These are phyloP conservation scores for Gobio occitaniae DNA, from an alignment of 2,797 vertebrate genomes.

Conservation along the genomic window DNA sequence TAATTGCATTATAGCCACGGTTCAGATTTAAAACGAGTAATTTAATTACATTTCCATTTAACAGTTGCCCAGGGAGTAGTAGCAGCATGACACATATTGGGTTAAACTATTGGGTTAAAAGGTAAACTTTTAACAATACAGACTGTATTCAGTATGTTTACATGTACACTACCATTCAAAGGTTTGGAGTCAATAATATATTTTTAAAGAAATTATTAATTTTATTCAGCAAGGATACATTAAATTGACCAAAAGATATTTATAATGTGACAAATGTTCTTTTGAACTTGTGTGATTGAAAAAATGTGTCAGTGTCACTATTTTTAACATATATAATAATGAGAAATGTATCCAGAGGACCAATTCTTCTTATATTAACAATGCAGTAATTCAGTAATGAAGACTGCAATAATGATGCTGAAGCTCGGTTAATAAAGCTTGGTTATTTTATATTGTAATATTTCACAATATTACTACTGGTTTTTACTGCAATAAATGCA, in stretches of 20 bases:
- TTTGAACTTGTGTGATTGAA: not conserved
- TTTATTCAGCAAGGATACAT: not conserved
- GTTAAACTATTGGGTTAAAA: not conserved
- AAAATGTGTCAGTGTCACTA: not conserved
- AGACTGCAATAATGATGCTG: not conserved
- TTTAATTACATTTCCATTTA: slow-evolving; percentile 53
- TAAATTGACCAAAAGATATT: not conserved
- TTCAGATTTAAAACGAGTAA: slow-evolving; percentile 49
- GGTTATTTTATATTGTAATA: not conserved
- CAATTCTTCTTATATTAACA: not conserved
- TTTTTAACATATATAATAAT: not conserved
- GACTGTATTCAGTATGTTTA: not conserved
- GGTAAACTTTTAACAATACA: not conserved
- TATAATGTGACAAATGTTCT: not conserved
- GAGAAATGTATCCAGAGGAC: not conserved
- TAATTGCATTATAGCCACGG: slow-evolving; percentile 52
- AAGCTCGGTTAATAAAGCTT: too few relatives aligned
- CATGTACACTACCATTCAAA: not conserved
- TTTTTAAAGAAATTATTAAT: not conserved
- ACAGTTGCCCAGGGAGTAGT: slow-evolving; percentile 1
- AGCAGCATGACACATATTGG: not conserved
- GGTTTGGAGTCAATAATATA: not conserved
- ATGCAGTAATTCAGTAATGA: too few relatives aligned
- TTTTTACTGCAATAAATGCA: too few relatives aligned
- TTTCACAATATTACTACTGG: not conserved